Percentiles rank a stretch among this genome's conserved stretches.
Conservation (phyloP, 2,113 vertebrate genomes). For the Naja naja region DNA sequence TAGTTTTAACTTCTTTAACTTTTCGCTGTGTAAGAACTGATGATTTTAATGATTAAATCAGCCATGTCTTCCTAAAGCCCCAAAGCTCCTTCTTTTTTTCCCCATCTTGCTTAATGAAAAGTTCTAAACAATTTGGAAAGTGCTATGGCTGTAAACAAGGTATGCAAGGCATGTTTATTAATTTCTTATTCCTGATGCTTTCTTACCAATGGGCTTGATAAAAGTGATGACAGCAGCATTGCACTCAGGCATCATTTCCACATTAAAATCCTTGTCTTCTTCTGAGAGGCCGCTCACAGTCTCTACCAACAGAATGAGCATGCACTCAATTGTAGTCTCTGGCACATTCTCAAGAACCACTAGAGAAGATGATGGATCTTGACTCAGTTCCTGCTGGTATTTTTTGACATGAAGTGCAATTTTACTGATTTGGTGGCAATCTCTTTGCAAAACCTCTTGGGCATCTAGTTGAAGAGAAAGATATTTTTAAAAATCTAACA, state of each 20-base stretch:
- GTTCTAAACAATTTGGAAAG: neutral
- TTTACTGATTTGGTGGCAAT: constrained; percentile 9
- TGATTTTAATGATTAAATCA: neutral
- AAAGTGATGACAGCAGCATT: constrained; percentile 74
- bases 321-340: constrained; percentile 4
- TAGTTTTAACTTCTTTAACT: neutral
- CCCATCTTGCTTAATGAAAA: neutral
- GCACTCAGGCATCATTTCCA: constrained; percentile 79
- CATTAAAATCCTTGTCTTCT: constrained; percentile 55
- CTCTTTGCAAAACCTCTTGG: constrained; percentile 46
- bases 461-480: constrained; percentile 50
- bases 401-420: constrained; percentile 34
- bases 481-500: neutral
- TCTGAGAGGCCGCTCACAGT: constrained; percentile 66
- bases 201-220: constrained; percentile 70
- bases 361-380: neutral
- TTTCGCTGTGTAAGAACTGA: neutral
- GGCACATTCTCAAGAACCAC: constrained; percentile 76
- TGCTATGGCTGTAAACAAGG: neutral
- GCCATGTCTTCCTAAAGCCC: neutral
- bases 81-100: neutral
- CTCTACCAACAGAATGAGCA: constrained; percentile 78
- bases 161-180: neutral
- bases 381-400: neutral
- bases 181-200: neutral